Evolutionary conservation across 2,888 invertebrate genomes (phyloP).

Genomic region (Melieria crassipennis): DNA sequence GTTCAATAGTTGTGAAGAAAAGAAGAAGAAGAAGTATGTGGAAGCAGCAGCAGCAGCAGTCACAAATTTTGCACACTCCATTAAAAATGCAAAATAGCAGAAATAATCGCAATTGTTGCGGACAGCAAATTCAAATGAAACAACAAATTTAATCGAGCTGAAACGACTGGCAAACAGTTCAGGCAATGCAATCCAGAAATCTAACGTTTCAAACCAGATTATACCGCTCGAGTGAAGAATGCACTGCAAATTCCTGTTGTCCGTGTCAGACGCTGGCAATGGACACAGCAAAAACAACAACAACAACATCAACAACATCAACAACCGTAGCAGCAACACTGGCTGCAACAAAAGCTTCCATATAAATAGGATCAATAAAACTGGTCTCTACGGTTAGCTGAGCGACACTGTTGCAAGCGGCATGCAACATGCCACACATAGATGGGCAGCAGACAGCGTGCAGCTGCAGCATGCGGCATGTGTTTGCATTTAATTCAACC

Average conservation of each 20-base stretch:
- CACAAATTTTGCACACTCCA: too few species aligned
- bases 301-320: not conserved
- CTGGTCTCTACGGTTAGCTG: constrained; percentile 11
- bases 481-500: not conserved
- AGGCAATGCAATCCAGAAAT: not conserved
- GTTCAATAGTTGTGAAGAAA: too few species aligned
- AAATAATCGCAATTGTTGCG: too few species aligned
- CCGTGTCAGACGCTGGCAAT: too few species aligned
- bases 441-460: not conserved
- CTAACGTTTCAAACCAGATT: constrained; percentile 16
- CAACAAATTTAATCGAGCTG: too few species aligned
- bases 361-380: constrained; percentile 7
- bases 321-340: not conserved
- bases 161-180: too few species aligned
- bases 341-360: constrained; percentile 3
- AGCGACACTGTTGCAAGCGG: not conserved
- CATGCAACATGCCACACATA: not conserved
- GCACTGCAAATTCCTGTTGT: not conserved
- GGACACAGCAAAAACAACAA: not conserved
- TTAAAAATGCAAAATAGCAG: too few species aligned
- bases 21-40: too few species aligned
- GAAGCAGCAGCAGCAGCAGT: too few species aligned
- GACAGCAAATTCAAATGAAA: too few species aligned
- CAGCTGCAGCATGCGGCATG: not conserved
- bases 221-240: constrained; percentile 4